Percentiles rank a stretch among this genome's conserved stretches.
Evolutionary conservation across 2,113 vertebrate genomes (phyloP).

Genomic region (Tychaedon coryphoeus): DNA sequence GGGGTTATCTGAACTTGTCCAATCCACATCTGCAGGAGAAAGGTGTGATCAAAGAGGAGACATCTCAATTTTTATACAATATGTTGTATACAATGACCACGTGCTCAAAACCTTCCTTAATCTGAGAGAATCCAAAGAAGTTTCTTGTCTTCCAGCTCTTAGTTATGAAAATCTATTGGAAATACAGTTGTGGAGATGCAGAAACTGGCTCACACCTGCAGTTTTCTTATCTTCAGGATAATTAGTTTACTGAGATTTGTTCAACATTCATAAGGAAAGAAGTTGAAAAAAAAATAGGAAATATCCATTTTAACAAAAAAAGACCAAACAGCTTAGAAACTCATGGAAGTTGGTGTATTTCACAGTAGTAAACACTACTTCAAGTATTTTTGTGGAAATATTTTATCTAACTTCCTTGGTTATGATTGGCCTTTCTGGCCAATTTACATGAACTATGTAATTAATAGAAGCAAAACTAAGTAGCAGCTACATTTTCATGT

Average conservation of each 20-base stretch:
- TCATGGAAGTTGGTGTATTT: neutral
- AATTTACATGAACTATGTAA: neutral
- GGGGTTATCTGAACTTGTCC: neutral
- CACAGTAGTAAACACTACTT: neutral
- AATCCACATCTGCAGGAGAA: neutral
- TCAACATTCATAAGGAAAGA: neutral
- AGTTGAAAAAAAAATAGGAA: neutral
- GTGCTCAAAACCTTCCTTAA: neutral
- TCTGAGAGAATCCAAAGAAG: neutral
- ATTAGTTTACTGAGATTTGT: neutral
- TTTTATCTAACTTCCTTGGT: neutral
- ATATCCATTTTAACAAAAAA: neutral
- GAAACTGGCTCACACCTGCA: neutral
- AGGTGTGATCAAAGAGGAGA: neutral
- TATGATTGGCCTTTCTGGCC: neutral
- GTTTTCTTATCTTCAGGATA: neutral
- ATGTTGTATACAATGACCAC: neutral
- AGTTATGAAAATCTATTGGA: neutral
- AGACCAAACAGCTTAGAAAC: neutral
- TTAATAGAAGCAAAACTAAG: neutral
- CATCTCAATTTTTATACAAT: neutral
- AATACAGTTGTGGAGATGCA: neutral
- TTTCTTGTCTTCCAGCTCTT: neutral
- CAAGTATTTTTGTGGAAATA: neutral
- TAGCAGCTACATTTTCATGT: neutral